These are phyloP conservation scores for Sebastes aleutianus DNA, from an alignment of 2,797 vertebrate species.

Conservation along the genomic window DNA sequence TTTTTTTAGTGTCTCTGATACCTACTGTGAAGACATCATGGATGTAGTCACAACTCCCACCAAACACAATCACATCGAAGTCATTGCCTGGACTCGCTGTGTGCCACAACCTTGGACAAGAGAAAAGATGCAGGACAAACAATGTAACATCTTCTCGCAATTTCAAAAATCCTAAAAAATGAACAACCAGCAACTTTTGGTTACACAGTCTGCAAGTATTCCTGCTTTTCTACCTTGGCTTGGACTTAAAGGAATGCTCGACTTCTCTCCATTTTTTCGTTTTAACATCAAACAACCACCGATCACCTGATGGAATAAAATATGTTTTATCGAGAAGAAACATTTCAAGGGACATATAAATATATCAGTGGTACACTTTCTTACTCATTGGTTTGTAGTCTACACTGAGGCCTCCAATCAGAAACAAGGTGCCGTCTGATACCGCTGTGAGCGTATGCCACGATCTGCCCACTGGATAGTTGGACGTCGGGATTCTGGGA, in stretches of 20 bases:
- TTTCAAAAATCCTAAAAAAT: background rate
- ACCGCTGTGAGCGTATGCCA: slow-evolving; percentile 94
- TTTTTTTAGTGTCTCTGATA: slow-evolving; percentile 35
- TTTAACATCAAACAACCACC: slow-evolving; percentile 88
- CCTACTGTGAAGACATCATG: slow-evolving; percentile 86
- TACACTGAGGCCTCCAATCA: slow-evolving; percentile 93
- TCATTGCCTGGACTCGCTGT: slow-evolving; percentile 91
- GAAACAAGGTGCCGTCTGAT: slow-evolving; percentile 87
- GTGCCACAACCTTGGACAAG: slow-evolving; percentile 89
- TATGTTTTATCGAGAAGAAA: background rate
- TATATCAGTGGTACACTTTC: slow-evolving; percentile 15
- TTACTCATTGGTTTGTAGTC: slow-evolving; percentile 94
- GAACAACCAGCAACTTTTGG: background rate
- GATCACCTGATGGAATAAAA: slow-evolving; percentile 85
- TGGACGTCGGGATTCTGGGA: slow-evolving; percentile 65
- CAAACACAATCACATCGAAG: slow-evolving; percentile 94
- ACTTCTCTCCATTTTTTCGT: slow-evolving; percentile 90
- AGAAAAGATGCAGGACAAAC: background rate
- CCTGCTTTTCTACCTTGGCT: slow-evolving; percentile 85
- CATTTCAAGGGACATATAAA: background rate
- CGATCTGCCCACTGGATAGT: slow-evolving; percentile 87
- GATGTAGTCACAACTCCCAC: slow-evolving; percentile 95
- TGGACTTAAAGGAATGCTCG: slow-evolving; percentile 87
- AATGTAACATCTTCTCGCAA: background rate
- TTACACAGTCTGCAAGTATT: background rate